Evolutionary conservation across 35 echinoderm and acorn worm species (phyloP).

Genomic region (Patiria miniata): DNA sequence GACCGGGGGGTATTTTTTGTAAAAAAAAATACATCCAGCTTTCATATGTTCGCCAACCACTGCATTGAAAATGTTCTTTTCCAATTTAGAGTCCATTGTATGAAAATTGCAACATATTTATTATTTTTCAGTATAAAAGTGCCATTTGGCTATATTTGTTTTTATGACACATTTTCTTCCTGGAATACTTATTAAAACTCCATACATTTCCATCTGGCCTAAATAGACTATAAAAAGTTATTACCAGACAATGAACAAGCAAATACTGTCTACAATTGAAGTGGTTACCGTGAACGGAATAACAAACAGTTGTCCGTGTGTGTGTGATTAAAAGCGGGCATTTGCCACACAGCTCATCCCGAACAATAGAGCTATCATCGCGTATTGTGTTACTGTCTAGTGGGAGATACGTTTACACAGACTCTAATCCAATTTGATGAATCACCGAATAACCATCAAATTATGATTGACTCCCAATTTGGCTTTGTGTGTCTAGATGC

Average conservation of each 20-base stretch:
- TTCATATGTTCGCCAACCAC: too few species aligned
- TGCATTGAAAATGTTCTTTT: too few species aligned
- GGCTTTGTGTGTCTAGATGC: too few species aligned
- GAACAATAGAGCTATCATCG: conserved; percentile 15
- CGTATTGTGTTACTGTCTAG: neutral
- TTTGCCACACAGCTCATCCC: neutral
- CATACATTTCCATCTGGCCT: too few species aligned
- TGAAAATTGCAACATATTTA: too few species aligned
- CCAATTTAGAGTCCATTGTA: too few species aligned
- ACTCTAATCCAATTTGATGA: conserved; percentile 13
- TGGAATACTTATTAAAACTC: too few species aligned
- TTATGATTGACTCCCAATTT: conserved; percentile 14
- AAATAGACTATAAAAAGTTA: neutral
- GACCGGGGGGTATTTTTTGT: too few species aligned
- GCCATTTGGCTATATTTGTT: too few species aligned
- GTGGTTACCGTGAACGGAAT: neutral
- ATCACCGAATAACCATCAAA: conserved; percentile 31
- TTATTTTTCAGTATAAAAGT: too few species aligned
- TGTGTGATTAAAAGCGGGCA: neutral
- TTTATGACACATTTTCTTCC: too few species aligned
- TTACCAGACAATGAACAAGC: neutral
- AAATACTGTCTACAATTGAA: neutral
- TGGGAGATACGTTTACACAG: conserved; percentile 1
- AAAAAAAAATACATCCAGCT: too few species aligned
- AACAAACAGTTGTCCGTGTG: neutral